These are phyloP conservation scores for Pteruthius melanotis DNA, from an alignment of 2,113 vertebrate genomes.

Conservation along the genomic window DNA sequence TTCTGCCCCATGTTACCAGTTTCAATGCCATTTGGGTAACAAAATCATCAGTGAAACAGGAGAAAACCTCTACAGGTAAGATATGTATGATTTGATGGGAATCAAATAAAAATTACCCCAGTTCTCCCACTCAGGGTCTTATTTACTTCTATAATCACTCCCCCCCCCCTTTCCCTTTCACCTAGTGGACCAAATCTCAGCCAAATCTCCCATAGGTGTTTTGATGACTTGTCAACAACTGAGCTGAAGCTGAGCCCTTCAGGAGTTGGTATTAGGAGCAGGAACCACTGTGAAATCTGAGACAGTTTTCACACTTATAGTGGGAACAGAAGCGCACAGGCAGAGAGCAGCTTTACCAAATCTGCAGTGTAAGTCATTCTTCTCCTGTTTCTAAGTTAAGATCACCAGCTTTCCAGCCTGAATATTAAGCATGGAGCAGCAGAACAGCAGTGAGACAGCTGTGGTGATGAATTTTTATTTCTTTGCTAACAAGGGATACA, in stretches of 20 bases:
- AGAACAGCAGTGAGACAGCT: background rate
- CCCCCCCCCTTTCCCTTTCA: background rate
- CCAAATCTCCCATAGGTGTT: background rate
- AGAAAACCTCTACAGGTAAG: background rate
- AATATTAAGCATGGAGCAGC: background rate
- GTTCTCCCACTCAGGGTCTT: background rate
- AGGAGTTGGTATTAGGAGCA: background rate
- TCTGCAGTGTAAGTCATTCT: background rate
- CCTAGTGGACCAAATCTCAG: background rate
- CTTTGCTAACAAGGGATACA: background rate
- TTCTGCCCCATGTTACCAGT: background rate
- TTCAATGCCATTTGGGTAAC: background rate
- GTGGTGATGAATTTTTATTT: background rate
- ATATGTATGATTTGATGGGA: background rate
- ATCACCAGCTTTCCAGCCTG: background rate
- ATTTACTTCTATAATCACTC: background rate
- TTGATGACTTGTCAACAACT: background rate
- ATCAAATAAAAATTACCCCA: background rate
- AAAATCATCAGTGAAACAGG: background rate
- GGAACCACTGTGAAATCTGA: background rate
- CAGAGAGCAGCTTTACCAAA: background rate
- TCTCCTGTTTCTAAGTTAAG: background rate
- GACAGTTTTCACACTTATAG: background rate
- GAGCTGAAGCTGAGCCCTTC: background rate
- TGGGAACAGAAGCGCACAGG: background rate